Evolutionary conservation across 2,113 vertebrate species (phyloP), one percentile per base, ranked within the genome.

Genomic region (Eublepharis macularius): DNA sequence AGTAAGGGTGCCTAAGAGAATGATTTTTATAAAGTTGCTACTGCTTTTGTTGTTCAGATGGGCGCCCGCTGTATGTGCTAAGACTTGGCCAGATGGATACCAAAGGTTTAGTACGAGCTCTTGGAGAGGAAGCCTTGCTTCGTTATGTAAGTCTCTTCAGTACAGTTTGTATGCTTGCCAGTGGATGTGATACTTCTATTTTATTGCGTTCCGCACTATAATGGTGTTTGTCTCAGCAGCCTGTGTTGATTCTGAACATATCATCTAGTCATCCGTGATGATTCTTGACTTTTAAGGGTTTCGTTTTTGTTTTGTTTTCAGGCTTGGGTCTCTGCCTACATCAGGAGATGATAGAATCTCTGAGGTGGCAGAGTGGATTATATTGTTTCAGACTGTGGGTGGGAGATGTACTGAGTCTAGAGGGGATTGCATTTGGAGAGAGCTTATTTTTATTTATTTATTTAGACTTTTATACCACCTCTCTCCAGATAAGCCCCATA

Each of bases 81-180:
- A 94, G 98, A 79, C 91, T 99, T 90, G 98, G 98, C 8, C 98
- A 99, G 95, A 99, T 99, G 98, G 98, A 99, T 94, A 99, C 98
- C 6, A 99, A 99, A 87, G 98, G 98, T 72, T 79, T 99, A 85
- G 98, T 99, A 65, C 93, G 98, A 76, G 98, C 98, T 4, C 96
- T 98, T 32, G 98, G 98, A 24, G 98, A 99, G 84, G 98, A 99
- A 89, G 96, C 94, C 39, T 94, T 99, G 68, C 96, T 99, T 79
- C 96, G 97, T 95, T 98, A 99, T 1, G 99, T 99, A 89, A 98
- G 98, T 96, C 69, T 21, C 5, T 82, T 75, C 12, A 36, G 84
- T 81, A 54, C 60, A 66, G 17, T 49, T 54, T 78, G 26, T 51
- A 65, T 45, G 41, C 32, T 63, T 29, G 24, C n/a, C 49, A 75